Evolutionary conservation across 2,888 invertebrate species (phyloP).

Genomic region (Argyra leucocephala): DNA sequence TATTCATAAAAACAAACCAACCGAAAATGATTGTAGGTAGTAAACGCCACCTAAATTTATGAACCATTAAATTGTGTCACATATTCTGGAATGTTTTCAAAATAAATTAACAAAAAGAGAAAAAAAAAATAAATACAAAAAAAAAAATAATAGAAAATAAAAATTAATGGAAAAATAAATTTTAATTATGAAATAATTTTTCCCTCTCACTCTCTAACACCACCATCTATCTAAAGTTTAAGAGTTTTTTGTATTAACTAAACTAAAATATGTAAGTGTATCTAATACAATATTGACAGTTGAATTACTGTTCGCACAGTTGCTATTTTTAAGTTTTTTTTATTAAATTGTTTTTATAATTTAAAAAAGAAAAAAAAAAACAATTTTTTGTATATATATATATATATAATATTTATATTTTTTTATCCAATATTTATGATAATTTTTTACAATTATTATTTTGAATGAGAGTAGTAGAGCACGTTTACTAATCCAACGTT

Average conservation of each 20-base stretch:
- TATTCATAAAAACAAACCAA: neutral
- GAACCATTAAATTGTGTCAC: conserved; percentile 10
- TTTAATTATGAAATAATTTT: neutral
- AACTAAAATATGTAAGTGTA: too few species aligned
- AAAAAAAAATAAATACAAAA: neutral
- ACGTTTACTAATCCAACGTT: neutral
- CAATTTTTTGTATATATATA: too few species aligned
- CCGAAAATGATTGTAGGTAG: conserved; percentile 8
- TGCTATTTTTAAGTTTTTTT: too few species aligned
- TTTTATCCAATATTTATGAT: too few species aligned
- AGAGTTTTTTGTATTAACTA: too few species aligned
- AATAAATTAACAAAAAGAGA: neutral
- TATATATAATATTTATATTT: too few species aligned
- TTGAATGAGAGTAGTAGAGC: neutral
- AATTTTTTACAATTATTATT: neutral
- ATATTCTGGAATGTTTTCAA: conserved; percentile 1
- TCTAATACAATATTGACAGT: too few species aligned
- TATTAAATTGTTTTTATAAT: too few species aligned
- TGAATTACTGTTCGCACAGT: too few species aligned
- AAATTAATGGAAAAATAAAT: neutral
- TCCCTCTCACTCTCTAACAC: too few species aligned
- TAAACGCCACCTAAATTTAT: conserved; percentile 13
- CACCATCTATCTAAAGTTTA: too few species aligned
- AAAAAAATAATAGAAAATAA: neutral
- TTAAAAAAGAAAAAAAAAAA: too few species aligned